Percentiles rank a stretch among this genome's conserved stretches.
phyloP scores from a whole-genome alignment of 1,140 invertebrate species.

The Eupristina koningsbergeri region DNA sequence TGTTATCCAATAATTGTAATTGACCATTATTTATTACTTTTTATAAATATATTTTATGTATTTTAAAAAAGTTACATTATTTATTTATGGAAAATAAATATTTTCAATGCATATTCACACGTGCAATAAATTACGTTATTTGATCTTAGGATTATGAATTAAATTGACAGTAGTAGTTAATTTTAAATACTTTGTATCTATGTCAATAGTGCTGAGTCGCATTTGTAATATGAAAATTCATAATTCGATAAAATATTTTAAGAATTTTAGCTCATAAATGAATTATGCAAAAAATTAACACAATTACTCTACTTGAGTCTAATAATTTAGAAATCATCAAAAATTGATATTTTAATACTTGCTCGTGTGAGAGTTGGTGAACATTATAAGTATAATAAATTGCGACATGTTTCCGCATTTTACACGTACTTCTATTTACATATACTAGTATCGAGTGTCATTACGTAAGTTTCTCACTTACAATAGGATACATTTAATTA shows the following conservation, averaged over 20 bases:
- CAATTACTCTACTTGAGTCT: no score
- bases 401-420: constrained; percentile 25
- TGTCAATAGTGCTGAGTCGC: not conserved
- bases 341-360: no score
- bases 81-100: no score
- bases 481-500: not conserved
- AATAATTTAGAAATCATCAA: no score
- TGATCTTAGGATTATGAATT: not conserved
- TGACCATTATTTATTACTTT: no score
- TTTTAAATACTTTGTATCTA: not conserved
- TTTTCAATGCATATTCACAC: not conserved
- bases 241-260: not conserved
- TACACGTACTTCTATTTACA: not conserved
- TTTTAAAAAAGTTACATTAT: no score
- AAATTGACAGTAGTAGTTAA: not conserved
- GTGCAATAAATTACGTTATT: not conserved
- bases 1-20: no score
- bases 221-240: not conserved
- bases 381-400: no score
- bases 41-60: no score
- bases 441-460: not conserved
- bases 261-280: no score
- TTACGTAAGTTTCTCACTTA: constrained; percentile 12
- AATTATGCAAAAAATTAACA: no score
- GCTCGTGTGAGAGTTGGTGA: no score